A percentile compares a stretch with the other conserved stretches of the same genome.
phyloP scores from a whole-genome alignment of 2,113 vertebrate species.

The Eretmochelys imbricata region DNA sequence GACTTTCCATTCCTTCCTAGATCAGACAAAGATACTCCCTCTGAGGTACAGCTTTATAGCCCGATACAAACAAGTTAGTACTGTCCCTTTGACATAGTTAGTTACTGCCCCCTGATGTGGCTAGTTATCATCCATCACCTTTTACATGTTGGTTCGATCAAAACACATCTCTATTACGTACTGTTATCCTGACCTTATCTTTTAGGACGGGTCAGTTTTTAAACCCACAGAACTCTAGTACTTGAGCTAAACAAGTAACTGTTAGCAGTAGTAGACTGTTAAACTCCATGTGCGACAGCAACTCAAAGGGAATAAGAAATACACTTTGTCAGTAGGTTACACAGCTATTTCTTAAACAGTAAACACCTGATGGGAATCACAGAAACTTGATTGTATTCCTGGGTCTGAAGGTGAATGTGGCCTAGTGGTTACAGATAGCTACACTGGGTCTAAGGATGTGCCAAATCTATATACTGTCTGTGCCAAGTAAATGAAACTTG shows the following conservation, averaged over 20 bases:
- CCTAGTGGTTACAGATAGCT: background rate
- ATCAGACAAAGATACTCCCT: no score
- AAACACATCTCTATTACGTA: no score
- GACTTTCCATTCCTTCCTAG: no score
- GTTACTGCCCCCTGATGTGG: no score
- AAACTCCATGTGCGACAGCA: background rate
- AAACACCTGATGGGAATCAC: background rate
- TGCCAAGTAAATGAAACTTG: background rate
- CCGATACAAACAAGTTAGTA: no score
- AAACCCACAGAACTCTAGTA: background rate
- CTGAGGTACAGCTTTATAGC: no score
- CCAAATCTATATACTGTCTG: background rate
- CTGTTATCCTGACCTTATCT: no score
- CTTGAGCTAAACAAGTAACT: background rate
- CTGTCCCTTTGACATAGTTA: no score
- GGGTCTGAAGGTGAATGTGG: background rate
- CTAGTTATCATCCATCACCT: no score
- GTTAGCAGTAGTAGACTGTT: background rate
- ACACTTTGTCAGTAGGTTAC: background rate
- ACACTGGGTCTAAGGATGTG: background rate
- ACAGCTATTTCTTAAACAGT: background rate
- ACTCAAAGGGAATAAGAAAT: background rate
- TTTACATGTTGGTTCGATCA: no score
- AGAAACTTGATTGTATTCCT: background rate
- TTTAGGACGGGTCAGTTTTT: background rate